These are phyloP conservation scores for Synanthedon vespiformis DNA, from an alignment of 2,888 invertebrate genomes.

Conservation along the genomic window DNA sequence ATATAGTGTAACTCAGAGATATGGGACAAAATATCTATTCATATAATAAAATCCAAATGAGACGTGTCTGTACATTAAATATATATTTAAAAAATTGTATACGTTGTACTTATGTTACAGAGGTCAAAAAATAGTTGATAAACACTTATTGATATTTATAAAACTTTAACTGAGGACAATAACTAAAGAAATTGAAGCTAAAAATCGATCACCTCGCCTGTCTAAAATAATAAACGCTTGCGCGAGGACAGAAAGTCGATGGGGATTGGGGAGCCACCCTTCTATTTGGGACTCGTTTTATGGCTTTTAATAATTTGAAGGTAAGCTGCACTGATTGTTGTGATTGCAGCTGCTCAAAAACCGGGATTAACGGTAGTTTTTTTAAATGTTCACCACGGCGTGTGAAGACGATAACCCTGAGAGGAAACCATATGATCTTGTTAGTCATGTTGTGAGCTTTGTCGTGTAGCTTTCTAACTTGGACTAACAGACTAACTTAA, in stretches of 20 bases:
- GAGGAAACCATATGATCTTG: too few relatives aligned
- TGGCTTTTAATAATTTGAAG: constrained; percentile 66
- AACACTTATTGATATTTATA: too few relatives aligned
- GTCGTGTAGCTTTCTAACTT: too few relatives aligned
- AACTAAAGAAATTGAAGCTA: constrained; percentile 13
- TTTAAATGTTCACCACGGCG: constrained; percentile 29
- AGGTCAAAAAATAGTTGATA: too few relatives aligned
- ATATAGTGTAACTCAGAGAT: too few relatives aligned
- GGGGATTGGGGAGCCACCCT: constrained; percentile 61
- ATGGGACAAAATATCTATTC: too few relatives aligned
- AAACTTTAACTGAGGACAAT: too few relatives aligned
- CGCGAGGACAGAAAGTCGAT: constrained; percentile 52
- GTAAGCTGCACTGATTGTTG: constrained; percentile 66
- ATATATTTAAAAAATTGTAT: too few relatives aligned
- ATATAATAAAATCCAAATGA: too few relatives aligned
- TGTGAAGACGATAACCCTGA: constrained; percentile 2
- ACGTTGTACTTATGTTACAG: too few relatives aligned
- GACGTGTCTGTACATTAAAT: too few relatives aligned
- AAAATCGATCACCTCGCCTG: constrained; percentile 54
- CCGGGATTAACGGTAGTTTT: constrained; percentile 46
- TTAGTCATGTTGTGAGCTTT: neutral
- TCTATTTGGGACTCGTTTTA: constrained; percentile 60
- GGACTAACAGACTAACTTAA: too few relatives aligned
- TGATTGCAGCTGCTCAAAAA: constrained; percentile 54
- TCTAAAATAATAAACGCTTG: constrained; percentile 52